phyloP scores from a whole-genome alignment of 2,113 vertebrate species.

The Eurystomus gularis region DNA sequence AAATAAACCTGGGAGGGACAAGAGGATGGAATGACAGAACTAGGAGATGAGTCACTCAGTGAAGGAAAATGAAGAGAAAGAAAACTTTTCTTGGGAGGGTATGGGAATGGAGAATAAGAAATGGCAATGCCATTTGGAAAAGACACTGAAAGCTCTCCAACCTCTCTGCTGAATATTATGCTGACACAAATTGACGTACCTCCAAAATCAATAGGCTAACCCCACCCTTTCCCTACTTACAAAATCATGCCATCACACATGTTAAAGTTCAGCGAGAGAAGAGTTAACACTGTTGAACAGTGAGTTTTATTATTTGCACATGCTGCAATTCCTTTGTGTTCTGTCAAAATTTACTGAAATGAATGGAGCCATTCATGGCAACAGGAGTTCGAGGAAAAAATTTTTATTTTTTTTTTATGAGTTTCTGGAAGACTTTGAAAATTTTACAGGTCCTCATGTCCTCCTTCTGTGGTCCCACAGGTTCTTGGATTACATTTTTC shows the following conservation, averaged over 20 bases:
- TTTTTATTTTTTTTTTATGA: background rate
- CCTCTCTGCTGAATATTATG: background rate
- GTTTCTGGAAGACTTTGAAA: background rate
- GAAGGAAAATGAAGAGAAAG: background rate
- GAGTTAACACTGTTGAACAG: background rate
- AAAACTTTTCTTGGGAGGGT: background rate
- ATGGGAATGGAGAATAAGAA: background rate
- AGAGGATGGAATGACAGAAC: background rate
- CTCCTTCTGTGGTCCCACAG: background rate
- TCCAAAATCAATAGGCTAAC: background rate
- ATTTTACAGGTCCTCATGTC: background rate
- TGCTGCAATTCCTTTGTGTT: constrained; percentile 18
- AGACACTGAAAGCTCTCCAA: background rate
- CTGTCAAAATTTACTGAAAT: constrained; percentile 20
- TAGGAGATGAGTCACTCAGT: background rate
- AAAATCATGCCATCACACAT: background rate
- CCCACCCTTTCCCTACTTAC: background rate
- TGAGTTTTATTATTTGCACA: constrained; percentile 27
- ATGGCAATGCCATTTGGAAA: background rate
- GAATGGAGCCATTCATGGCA: constrained; percentile 26
- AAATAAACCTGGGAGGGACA: background rate
- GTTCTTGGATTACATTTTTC: background rate
- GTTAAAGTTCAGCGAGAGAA: background rate
- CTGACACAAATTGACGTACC: background rate
- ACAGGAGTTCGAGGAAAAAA: background rate